Conservation (phyloP, 2,113 vertebrate genomes). For the Parus major region DNA sequence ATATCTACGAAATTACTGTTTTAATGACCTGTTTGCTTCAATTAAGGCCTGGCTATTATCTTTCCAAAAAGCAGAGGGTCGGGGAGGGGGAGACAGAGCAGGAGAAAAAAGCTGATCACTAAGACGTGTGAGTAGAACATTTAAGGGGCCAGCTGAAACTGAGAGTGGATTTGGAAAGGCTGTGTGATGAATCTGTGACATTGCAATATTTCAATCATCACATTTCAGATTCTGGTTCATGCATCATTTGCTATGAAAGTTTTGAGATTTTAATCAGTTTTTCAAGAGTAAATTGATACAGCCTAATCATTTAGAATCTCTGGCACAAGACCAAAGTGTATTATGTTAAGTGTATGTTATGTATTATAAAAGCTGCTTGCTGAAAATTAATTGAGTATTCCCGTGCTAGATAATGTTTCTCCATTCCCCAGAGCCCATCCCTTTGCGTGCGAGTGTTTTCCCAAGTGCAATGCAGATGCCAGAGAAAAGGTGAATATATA, state of each 20-base stretch:
- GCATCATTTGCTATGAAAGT: slow-evolving; percentile 69
- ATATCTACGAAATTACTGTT: slow-evolving; percentile 64
- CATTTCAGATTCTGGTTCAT: slow-evolving; percentile 71
- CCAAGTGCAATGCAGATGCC: slow-evolving; percentile 71
- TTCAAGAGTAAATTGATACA: slow-evolving; percentile 72
- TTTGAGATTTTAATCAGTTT: slow-evolving; percentile 71
- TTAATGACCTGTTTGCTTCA: slow-evolving; percentile 72
- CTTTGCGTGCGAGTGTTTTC: slow-evolving; percentile 68
- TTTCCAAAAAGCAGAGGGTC: slow-evolving; percentile 40
- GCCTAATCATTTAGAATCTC: slow-evolving; percentile 67
- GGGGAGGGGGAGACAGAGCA: not conserved
- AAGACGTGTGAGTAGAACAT: slow-evolving; percentile 45
- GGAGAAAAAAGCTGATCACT: slow-evolving; percentile 45
- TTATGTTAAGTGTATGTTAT: slow-evolving; percentile 70
- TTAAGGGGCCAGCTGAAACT: slow-evolving; percentile 60
- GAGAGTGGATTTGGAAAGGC: slow-evolving; percentile 59
- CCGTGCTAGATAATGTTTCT: slow-evolving; percentile 70
- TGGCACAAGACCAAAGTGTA: slow-evolving; percentile 62
- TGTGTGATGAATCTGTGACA: slow-evolving; percentile 65
- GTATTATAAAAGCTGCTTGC: slow-evolving; percentile 69
- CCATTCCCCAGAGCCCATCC: slow-evolving; percentile 60
- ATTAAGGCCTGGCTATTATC: slow-evolving; percentile 65
- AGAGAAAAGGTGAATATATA: slow-evolving; percentile 70
- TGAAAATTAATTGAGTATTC: slow-evolving; percentile 71
- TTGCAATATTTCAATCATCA: slow-evolving; percentile 71